phyloP scores from a whole-genome alignment of 2,797 vertebrate species.

The Oophaga sylvatica region DNA sequence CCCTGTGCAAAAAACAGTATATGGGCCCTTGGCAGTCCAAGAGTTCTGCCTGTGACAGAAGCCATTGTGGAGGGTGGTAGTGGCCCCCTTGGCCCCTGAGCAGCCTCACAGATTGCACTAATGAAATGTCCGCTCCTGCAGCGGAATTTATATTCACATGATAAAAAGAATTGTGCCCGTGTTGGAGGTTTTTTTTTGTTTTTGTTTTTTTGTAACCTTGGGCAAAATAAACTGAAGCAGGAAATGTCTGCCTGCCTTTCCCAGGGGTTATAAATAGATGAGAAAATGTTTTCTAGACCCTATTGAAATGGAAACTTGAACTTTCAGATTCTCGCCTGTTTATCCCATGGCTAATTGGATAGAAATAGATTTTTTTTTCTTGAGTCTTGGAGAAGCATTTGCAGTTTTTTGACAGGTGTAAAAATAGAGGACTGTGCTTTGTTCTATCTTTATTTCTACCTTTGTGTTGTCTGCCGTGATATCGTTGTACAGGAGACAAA shows the following conservation, averaged over 20 bases:
- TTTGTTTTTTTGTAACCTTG: background rate
- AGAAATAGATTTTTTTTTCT: conserved; percentile 34
- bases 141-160: conserved; percentile 9
- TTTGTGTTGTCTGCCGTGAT: background rate
- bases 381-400: conserved; percentile 22
- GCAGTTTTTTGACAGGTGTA: conserved; percentile 38
- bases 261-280: conserved; percentile 81
- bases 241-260: conserved; percentile 76
- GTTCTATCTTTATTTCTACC: background rate
- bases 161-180: background rate
- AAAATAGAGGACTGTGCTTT: conserved; percentile 26
- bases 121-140: background rate
- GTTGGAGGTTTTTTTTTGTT: too few relatives aligned
- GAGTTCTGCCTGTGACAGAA: too few relatives aligned
- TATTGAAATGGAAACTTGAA: conserved; percentile 74
- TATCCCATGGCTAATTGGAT: conserved; percentile 38
- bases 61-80: too few relatives aligned
- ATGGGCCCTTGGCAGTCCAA: too few relatives aligned
- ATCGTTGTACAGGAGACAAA: background rate
- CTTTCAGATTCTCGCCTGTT: conserved; percentile 49
- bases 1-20: too few relatives aligned
- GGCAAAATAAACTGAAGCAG: conserved; percentile 67
- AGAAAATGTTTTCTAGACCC: conserved; percentile 71
- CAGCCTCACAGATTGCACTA: too few relatives aligned
- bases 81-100: too few relatives aligned